A percentile compares a stretch with the other conserved stretches of the same genome.
Evolutionary conservation across 2,797 vertebrate species (phyloP).

Genomic region (Todus mexicanus): DNA sequence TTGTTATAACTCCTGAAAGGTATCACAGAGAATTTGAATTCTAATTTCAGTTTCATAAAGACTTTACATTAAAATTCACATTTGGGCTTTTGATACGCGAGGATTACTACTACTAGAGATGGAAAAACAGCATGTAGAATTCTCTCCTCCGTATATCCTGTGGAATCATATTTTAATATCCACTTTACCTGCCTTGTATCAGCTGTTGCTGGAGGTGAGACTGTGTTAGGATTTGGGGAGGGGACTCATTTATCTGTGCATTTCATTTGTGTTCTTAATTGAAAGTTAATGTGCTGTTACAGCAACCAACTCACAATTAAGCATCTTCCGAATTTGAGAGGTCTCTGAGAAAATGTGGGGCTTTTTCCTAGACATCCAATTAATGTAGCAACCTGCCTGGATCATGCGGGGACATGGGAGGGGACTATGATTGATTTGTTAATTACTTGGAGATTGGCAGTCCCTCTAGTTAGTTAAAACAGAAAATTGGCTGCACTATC

Average conservation of each 20-base stretch:
- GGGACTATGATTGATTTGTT: neutral
- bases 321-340: neutral
- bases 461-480: neutral
- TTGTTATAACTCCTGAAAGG: neutral
- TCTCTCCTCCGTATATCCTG: neutral
- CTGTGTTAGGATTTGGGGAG: neutral
- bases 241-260: neutral
- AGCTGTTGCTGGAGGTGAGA: neutral
- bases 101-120: neutral
- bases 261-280: neutral
- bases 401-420: neutral
- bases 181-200: neutral
- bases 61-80: neutral
- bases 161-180: neutral
- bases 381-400: neutral
- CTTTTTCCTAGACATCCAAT: neutral
- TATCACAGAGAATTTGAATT: neutral
- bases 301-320: neutral
- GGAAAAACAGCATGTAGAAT: neutral
- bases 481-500: neutral
- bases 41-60: slow-evolving; percentile 17
- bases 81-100: neutral
- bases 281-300: neutral
- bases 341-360: neutral
- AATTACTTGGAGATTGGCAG: neutral